Evolutionary conservation across 2,888 invertebrate genomes (phyloP), one percentile per base, ranked within the genome.

Genomic region (Meghimatium bilineatum): DNA sequence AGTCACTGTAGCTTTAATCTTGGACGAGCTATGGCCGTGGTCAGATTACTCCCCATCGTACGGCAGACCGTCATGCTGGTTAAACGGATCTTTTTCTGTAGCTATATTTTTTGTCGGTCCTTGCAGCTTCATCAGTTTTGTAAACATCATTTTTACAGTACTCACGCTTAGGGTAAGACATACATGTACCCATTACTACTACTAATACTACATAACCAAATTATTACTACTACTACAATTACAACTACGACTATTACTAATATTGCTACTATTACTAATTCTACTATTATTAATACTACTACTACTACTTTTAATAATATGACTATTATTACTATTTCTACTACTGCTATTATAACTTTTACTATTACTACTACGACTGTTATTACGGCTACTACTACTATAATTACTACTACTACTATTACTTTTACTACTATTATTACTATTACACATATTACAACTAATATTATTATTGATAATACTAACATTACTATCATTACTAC

Each of bases 21-120:
- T 87, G 60, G 87, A 87, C 38, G 29, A 66, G 38, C 14, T 85
- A 17, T 29, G n/a, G 14, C 86, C 86, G 3, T 56, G n/a, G 52
- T 81, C 82, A 20, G 34, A 52, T 20, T 85, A 81, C 77, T 34
- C 83, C 20, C 87, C 86, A 17, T 34, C 32, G 20, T 87, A 87
- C 80, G 87, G 87, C 5, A 56, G 66, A 6, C 77, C 76, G 38
- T 71, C 80, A 29, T 87, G 87, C 52, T 87, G 86, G 87, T 69
- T 87, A 29, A 87, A 83, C 49, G 86, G 84, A 14, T 67, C 80
- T 8, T 20, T 49, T n/a, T 77, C 86, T 29, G 76, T 87, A 23
- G 76, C 86, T 5, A 52, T 82, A 32, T 87, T 76, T 79, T 87
- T 87, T 72, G 86, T 83, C 12, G 66, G 49, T 3, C 87, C 87